Percentiles rank a stretch among this genome's conserved stretches.
These are phyloP conservation scores for Gallinago paraguaiae DNA, from an alignment of 2,113 vertebrate genomes.

Conservation along the genomic window DNA sequence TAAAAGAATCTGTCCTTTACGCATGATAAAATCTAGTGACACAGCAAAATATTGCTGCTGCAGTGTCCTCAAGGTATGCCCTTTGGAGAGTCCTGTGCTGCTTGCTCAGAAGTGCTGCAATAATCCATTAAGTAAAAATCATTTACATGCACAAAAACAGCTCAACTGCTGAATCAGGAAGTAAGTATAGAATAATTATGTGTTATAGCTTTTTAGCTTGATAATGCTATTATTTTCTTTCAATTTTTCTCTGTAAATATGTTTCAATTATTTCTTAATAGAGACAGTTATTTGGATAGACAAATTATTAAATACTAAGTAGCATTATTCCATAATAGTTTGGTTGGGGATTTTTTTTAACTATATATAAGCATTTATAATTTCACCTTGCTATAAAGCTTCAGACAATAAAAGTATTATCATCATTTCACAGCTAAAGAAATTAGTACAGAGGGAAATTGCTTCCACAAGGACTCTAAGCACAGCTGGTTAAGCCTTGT, in stretches of 20 bases:
- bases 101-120: slow-evolving; percentile 52
- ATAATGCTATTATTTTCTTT: slow-evolving; percentile 33
- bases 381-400: slow-evolving; percentile 7
- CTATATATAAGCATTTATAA: background rate
- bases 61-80: slow-evolving; percentile 68
- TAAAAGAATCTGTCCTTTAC: slow-evolving; percentile 51
- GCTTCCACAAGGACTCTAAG: background rate
- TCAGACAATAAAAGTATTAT: background rate
- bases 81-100: slow-evolving; percentile 34
- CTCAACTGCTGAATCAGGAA: slow-evolving; percentile 66
- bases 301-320: background rate
- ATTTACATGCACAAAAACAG: slow-evolving; percentile 61
- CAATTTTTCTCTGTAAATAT: background rate
- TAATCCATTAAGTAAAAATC: slow-evolving; percentile 57
- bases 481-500: background rate
- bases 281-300: background rate
- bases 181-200: background rate
- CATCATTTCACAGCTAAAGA: background rate
- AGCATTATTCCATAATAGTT: background rate
- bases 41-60: slow-evolving; percentile 71
- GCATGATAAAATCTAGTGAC: slow-evolving; percentile 61
- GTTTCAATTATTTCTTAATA: slow-evolving; percentile 17
- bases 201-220: background rate
- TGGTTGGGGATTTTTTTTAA: background rate
- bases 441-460: background rate